Conservation (phyloP, 35 echinoderm and acorn worm genomes). For the Lytechinus variegatus region DNA sequence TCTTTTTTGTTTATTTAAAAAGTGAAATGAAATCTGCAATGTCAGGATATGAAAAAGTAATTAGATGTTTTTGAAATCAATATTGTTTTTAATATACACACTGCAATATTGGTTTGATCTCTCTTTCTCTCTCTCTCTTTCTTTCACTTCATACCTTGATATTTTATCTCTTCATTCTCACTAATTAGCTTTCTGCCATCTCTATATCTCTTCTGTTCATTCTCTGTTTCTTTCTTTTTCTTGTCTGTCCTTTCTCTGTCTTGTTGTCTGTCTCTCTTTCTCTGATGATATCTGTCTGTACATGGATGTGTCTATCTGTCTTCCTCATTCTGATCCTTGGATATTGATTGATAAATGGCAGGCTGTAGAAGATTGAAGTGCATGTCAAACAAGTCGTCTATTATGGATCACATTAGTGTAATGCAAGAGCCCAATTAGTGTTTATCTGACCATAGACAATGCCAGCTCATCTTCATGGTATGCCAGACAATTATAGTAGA, state of each 20-base stretch:
- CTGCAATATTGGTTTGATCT: background rate
- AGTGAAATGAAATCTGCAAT: background rate
- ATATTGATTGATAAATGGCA: slow-evolving; percentile 20
- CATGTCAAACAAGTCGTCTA: background rate
- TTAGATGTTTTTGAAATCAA: background rate
- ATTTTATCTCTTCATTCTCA: background rate
- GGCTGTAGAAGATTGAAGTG: background rate
- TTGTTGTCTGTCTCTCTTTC: background rate
- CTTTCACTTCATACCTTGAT: background rate
- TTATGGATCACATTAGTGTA: background rate
- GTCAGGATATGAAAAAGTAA: background rate
- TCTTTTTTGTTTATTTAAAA: background rate
- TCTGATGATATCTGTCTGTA: background rate
- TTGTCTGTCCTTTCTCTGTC: background rate
- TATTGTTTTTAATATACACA: background rate
- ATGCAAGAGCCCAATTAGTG: background rate
- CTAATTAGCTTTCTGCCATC: background rate
- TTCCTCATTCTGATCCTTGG: background rate
- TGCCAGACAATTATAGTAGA: background rate
- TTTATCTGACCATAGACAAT: background rate
- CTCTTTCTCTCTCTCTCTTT: background rate
- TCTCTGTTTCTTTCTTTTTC: too few species aligned
- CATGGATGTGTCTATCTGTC: background rate
- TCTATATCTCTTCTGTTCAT: too few species aligned
- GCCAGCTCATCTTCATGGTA: background rate